Evolutionary conservation across 1,140 invertebrate species (phyloP).

Genomic region (Lepidurus packardi): DNA sequence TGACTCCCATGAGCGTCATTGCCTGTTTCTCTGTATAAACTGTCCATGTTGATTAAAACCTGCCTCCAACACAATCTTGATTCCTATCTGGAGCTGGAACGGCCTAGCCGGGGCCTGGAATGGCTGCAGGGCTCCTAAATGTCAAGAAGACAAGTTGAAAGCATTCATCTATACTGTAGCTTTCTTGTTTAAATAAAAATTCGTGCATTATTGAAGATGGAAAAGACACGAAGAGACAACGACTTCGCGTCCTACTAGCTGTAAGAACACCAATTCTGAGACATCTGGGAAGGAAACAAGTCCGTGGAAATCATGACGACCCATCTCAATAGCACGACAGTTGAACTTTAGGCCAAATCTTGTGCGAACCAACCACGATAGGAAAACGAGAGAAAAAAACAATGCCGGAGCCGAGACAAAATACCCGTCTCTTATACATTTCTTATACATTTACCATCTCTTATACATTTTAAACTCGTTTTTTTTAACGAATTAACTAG

Average conservation of each 20-base stretch:
- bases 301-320: background rate
- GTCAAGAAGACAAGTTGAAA: background rate
- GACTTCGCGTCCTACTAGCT: no score
- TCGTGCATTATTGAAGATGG: background rate
- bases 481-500: no score
- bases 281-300: background rate
- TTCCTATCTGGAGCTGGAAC: slow-evolving; percentile 2
- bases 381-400: background rate
- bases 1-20: slow-evolving; percentile 2
- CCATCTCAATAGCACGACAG: background rate
- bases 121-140: background rate
- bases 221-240: background rate
- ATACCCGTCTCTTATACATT: no score
- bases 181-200: background rate
- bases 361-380: background rate
- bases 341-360: background rate
- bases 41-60: slow-evolving; percentile 12
- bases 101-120: background rate
- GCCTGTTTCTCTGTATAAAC: background rate
- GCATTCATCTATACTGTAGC: background rate
- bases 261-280: no score
- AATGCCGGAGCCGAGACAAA: background rate
- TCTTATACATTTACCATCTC: no score
- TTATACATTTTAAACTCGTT: no score
- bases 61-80: background rate